Evolutionary conservation across 2,797 vertebrate species (phyloP), one percentile per base, ranked within the genome.

Genomic region (Brachyalestes nurse): DNA sequence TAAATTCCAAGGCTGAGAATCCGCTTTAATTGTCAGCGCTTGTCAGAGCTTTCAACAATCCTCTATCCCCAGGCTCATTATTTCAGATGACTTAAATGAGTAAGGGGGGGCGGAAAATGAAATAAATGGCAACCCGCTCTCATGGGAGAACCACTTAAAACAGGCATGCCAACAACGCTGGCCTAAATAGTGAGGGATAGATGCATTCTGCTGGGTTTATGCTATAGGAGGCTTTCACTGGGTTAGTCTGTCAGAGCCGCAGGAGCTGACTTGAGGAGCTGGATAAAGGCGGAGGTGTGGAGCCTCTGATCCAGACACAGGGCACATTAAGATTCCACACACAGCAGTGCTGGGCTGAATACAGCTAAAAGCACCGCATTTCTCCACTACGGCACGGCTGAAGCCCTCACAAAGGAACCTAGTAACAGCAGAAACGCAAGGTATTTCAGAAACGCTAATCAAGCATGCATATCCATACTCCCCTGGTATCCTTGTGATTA

Each of bases 21-120:
- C 84, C 73, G 83, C 92, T 93, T 91, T 93, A 93, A 94, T 92
- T 93, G 92, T 92, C 89, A 91, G 87, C 67, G 83, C 89, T 88
- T 93, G 90, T 93, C 92, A 93, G 85, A 62, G 72, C 86, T 85
- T 84, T 88, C 86, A 88, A 89, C 82, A 88, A 73, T 87, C 84
- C 79, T 80, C 81, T 79, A 64, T 78, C 86, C 87, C 88, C 81
- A 14, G 79, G 86, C 89, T 92, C 86, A 90, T 92, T 89, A 92
- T 89, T 89, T 85, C 76, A 90, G 87, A 92, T 85, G 86, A 86
- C 88, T 88, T 84, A 88, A 86, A 82, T 72, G 65, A 79, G 78
- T 62, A 61, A 14, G 23, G 28, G 55, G n/a, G 42, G 10, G 55
- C 13, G 4, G n/a, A n/a, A 53, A 57, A 61, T 85, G 71, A 87